Evolutionary conservation across 1,140 invertebrate species (phyloP), one percentile per base, ranked within the genome.

Genomic region (Formica exsecta): DNA sequence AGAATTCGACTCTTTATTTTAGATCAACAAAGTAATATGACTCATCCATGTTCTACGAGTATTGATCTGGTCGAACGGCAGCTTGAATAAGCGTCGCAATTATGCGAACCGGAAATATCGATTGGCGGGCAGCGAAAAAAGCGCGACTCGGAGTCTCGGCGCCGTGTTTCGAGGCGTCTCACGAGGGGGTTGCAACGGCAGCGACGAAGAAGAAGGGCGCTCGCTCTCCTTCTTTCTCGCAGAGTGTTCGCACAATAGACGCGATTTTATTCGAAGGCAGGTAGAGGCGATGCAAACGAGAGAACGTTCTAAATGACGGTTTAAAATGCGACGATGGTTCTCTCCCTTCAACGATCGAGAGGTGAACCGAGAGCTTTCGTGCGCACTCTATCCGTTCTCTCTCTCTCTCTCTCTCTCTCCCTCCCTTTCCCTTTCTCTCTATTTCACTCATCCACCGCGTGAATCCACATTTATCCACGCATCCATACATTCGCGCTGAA

Each of bases 271-370:
- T 85, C 74, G 76, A 79, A 70, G 85, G 76, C 89, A 90, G 89
- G 88, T 90, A 90, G 68, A 73, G 57, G 29, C 54, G 66, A 66
- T 79, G 68, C 86, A 85, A 89, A 89, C 85, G 79, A 89, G 88
- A 75, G 89, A 90, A 86, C 73, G 88, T 87, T 89, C 89, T 89
- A 90, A 51, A 89, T 88, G 80, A 85, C 70, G 66, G 74, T 81
- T 90, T 90, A 87, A 80, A 62, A 57, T 29, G 36, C 81, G 65
- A 76, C 51, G 62, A 76, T 79, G 13, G 48, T 79, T 68, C 76
- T 68, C 64, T 79, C 48, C 13, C 51, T 68, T 32, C 41, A n/a
- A 61, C 64, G 65, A 87, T 36, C 86, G 59, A 88, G 71, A 51
- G 38, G 38, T 38, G 64, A 70, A 57, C 66, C 22, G 22, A 22